phyloP scores from a whole-genome alignment of 1,140 invertebrate species.

The Stratiolaelaps scimitus region DNA sequence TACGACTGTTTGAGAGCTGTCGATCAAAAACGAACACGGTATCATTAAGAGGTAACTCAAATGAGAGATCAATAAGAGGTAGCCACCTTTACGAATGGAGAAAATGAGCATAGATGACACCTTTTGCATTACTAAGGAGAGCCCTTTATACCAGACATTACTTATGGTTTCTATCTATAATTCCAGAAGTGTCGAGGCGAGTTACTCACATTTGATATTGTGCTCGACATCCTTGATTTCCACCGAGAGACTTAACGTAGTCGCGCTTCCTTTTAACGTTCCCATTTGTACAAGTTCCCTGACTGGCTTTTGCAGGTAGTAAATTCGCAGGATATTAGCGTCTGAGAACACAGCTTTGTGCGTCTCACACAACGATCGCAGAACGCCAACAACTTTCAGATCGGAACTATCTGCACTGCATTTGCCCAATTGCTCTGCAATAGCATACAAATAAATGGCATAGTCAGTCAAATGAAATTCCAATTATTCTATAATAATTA shows the following conservation, averaged over 20 bases:
- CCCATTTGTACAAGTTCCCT: constrained; percentile 15
- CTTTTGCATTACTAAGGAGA: neutral
- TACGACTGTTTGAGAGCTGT: constrained; percentile 75
- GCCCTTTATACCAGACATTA: constrained; percentile 27
- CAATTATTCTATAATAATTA: too few relatives aligned
- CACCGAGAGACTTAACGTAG: constrained; percentile 40
- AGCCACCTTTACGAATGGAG: constrained; percentile 1
- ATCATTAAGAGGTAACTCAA: too few relatives aligned
- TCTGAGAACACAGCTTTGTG: constrained; percentile 66
- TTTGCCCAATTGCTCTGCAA: constrained; percentile 55
- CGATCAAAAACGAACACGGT: constrained; percentile 54
- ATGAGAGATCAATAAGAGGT: constrained; percentile 31
- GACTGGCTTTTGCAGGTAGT: constrained; percentile 17
- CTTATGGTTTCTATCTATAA: constrained; percentile 31
- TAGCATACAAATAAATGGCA: constrained; percentile 30
- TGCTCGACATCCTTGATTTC: constrained; percentile 43
- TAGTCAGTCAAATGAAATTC: too few relatives aligned
- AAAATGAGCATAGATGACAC: neutral
- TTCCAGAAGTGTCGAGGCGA: constrained; percentile 2
- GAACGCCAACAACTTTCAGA: constrained; percentile 60
- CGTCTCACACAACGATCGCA: constrained; percentile 65
- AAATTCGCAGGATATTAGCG: constrained; percentile 57
- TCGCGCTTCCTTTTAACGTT: constrained; percentile 41
- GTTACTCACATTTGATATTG: constrained; percentile 40
- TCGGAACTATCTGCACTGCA: constrained; percentile 56